phyloP scores from a whole-genome alignment of 2,797 vertebrate species.

The Cygnus olor region DNA sequence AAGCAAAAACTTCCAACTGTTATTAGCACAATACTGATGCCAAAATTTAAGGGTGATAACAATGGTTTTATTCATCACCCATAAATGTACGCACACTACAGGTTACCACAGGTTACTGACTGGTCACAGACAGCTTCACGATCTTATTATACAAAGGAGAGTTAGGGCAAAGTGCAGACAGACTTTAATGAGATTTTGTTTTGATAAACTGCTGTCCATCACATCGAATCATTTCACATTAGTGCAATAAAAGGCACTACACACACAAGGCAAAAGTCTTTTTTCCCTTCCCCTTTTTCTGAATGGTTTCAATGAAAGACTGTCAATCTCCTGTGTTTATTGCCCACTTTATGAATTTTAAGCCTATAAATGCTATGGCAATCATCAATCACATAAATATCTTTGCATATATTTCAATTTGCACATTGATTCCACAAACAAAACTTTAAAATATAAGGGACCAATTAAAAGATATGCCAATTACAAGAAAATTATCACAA shows the following conservation, averaged over 20 bases:
- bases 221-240: constrained; percentile 76
- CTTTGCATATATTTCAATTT: neutral
- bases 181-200: constrained; percentile 83
- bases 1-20: constrained; percentile 75
- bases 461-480: neutral
- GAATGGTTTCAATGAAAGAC: neutral
- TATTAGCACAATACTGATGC: constrained; percentile 69
- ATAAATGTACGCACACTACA: constrained; percentile 61
- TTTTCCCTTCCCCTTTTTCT: neutral
- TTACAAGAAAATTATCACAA: neutral
- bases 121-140: constrained; percentile 53
- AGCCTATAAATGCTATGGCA: neutral
- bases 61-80: constrained; percentile 77
- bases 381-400: neutral
- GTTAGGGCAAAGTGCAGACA: constrained; percentile 68
- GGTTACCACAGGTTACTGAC: constrained; percentile 70
- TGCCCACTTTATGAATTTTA: neutral
- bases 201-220: constrained; percentile 78
- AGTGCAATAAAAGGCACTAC: constrained; percentile 23
- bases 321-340: neutral
- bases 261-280: constrained; percentile 55
- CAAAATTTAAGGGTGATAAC: constrained; percentile 66
- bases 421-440: neutral
- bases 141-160: constrained; percentile 68
- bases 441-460: neutral